phyloP scores from a whole-genome alignment of 2,888 invertebrate species.

The Hydrotaea diabolus region DNA sequence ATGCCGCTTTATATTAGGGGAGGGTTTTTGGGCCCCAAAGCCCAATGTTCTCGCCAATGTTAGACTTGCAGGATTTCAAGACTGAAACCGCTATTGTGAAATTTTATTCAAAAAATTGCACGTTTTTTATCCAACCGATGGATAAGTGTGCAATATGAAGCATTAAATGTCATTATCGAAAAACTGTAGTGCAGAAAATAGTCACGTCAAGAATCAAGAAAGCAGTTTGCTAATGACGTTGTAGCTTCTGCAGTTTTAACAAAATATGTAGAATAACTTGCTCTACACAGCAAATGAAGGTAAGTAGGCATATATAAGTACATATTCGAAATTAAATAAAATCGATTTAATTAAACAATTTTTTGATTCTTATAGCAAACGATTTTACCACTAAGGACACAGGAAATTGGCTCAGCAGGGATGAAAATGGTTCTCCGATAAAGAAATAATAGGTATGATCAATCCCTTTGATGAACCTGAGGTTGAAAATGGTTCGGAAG shows the following conservation, averaged over 20 bases:
- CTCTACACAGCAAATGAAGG: constrained; percentile 5
- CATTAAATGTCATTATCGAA: constrained; percentile 39
- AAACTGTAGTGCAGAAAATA: constrained; percentile 23
- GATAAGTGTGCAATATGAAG: constrained; percentile 38
- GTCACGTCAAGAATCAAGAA: constrained; percentile 26
- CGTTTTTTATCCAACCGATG: constrained; percentile 23
- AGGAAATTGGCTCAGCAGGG: constrained; percentile 12
- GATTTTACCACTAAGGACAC: no score
- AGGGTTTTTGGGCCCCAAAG: no score
- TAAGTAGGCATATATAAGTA: neutral
- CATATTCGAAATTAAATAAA: neutral
- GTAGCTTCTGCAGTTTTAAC: neutral
- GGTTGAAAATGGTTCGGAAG: neutral
- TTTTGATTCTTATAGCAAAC: neutral
- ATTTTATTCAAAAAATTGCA: constrained; percentile 35
- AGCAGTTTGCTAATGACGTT: neutral
- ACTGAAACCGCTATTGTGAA: constrained; percentile 36
- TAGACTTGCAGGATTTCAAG: constrained; percentile 36
- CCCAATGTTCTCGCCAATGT: no score
- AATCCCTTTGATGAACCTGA: neutral
- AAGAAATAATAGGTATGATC: neutral
- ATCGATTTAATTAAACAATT: neutral
- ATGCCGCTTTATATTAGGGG: no score
- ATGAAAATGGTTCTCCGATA: constrained; percentile 4
- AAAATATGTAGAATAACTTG: constrained; percentile 26